Conservation (phyloP, 2,113 vertebrate genomes). For the Paralichthys olivaceus region DNA sequence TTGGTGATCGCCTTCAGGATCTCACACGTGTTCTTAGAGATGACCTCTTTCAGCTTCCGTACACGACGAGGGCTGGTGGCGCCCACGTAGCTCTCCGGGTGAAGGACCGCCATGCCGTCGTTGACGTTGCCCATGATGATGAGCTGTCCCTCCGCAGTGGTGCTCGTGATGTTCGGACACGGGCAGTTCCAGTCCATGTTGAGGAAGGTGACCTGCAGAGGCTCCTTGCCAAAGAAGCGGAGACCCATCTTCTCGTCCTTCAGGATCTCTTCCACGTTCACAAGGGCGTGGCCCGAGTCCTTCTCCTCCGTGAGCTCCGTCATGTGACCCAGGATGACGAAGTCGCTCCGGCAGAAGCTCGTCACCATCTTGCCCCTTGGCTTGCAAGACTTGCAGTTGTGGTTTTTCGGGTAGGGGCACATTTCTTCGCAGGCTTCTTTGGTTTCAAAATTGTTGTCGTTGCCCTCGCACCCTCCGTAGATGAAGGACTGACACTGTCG, state of each 20-base stretch:
- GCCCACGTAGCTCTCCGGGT: constrained; percentile 93
- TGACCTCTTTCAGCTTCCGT: constrained; percentile 91
- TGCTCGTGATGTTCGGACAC: constrained; percentile 92
- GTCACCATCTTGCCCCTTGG: constrained; percentile 93
- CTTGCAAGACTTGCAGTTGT: constrained; percentile 91
- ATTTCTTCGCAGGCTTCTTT: constrained; percentile 92
- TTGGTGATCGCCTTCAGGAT: constrained; percentile 92
- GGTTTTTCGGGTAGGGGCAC: constrained; percentile 91
- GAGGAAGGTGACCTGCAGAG: constrained; percentile 92
- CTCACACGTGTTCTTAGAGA: constrained; percentile 96
- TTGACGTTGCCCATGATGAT: constrained; percentile 95
- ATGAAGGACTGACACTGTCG: constrained; percentile 94
- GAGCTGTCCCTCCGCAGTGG: constrained; percentile 85
- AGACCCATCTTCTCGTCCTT: constrained; percentile 99
- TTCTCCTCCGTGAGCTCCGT: constrained; percentile 90
- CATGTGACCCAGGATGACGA: constrained; percentile 92
- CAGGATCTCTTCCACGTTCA: constrained; percentile 93
- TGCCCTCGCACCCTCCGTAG: constrained; percentile 94
- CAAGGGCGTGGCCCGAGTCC: constrained; percentile 89
- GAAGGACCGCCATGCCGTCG: constrained; percentile 93
- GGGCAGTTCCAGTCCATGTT: constrained; percentile 97
- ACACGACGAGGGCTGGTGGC: constrained; percentile 87
- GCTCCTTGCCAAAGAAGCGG: constrained; percentile 92
- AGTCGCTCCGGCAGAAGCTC: constrained; percentile 96
- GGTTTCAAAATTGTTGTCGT: constrained; percentile 96